phyloP scores from a whole-genome alignment of 2,888 invertebrate species.

The Plebejus argus region DNA sequence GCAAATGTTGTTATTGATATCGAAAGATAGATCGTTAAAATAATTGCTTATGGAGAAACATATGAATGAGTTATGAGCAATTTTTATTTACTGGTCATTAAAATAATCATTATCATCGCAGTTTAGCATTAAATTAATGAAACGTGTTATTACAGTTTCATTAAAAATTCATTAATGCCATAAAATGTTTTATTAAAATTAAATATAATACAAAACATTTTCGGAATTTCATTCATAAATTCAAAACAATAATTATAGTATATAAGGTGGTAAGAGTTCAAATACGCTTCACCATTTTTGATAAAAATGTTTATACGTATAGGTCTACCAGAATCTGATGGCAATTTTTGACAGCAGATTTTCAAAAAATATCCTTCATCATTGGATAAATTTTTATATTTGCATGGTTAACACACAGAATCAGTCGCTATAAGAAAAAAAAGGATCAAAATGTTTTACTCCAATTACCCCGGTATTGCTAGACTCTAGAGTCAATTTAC shows the following conservation, averaged over 20 bases:
- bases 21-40: constrained; percentile 22
- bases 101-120: constrained; percentile 29
- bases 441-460: too few relatives aligned
- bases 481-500: too few relatives aligned
- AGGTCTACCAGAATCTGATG: too few relatives aligned
- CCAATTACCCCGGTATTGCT: too few relatives aligned
- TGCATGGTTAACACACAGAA: too few relatives aligned
- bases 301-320: too few relatives aligned
- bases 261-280: neutral
- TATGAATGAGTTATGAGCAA: constrained; percentile 26
- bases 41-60: constrained; percentile 21
- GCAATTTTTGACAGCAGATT: too few relatives aligned
- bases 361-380: too few relatives aligned
- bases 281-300: neutral
- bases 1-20: constrained; percentile 4
- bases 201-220: neutral
- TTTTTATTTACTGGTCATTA: constrained; percentile 23
- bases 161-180: constrained; percentile 18
- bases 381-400: too few relatives aligned
- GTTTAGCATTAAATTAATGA: constrained; percentile 3
- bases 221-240: neutral
- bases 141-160: constrained; percentile 9
- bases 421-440: too few relatives aligned
- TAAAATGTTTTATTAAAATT: constrained; percentile 19
- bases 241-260: neutral